Percentiles rank a stretch among this genome's conserved stretches.
phyloP scores from a whole-genome alignment of 2,888 invertebrate species.

The Caenorhabditis doughertyi region DNA sequence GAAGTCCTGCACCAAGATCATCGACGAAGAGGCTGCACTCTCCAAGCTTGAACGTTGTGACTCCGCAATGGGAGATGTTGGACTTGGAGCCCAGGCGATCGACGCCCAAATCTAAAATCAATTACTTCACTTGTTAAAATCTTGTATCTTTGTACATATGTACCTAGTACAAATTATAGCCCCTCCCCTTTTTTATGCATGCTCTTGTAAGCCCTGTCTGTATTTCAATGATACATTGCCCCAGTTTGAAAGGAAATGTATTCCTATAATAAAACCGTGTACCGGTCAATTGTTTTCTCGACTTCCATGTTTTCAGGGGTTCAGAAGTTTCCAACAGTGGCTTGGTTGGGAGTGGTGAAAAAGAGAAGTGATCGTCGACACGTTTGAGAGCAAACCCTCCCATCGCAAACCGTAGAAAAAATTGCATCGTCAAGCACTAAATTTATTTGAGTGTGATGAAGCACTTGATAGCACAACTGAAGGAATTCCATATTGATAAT shows the following conservation, averaged over 20 bases:
- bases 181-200: constrained; percentile 42
- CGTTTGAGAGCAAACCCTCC: not conserved
- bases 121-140: constrained; percentile 12
- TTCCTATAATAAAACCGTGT: constrained; percentile 42
- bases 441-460: constrained; percentile 16
- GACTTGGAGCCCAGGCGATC: constrained; percentile 62
- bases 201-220: constrained; percentile 26
- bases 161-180: constrained; percentile 44
- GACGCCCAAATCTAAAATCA: constrained; percentile 53
- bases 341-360: too few species aligned
- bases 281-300: not conserved
- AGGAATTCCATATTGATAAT: not conserved
- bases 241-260: constrained; percentile 40
- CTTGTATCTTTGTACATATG: constrained; percentile 53
- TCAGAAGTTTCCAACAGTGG: not conserved
- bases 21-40: constrained; percentile 36
- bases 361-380: not conserved
- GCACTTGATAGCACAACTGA: not conserved
- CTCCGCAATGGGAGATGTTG: constrained; percentile 51
- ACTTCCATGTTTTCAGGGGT: not conserved
- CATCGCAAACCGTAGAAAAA: not conserved
- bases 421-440: constrained; percentile 8
- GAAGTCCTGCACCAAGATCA: constrained; percentile 47
- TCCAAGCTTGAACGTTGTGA: constrained; percentile 55
- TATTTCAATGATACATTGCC: constrained; percentile 53